Base-by-base conservation (phyloP, 2,113 vertebrate genomes). In the Todiramphus chloris region DNA sequence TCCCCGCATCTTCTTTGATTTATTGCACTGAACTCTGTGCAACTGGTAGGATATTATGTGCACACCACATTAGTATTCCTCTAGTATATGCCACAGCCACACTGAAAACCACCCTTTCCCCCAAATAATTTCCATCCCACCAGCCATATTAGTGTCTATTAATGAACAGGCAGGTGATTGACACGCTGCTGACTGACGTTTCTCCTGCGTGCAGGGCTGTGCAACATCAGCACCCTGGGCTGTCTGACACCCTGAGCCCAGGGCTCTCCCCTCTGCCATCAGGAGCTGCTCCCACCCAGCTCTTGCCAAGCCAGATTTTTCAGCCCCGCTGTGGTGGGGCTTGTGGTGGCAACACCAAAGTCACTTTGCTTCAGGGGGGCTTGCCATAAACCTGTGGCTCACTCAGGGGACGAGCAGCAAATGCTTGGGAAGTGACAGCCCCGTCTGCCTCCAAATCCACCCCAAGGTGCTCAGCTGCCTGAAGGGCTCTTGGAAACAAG, bases 401-500 rank as follows among this genome's bases (percentile, higher is more conserved):
- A 11, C 10, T 13, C 68, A 75, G 82, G 56, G 62, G 46, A 16
- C 33, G 48, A 44, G 43, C 37, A 67, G 50, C 33, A 30, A 76
- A 30, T 3, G 17, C 7, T 4, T 16, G 25, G 9, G n/a, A 73
- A 58, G 20, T n/a, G 1, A 44, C 21, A 78, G 28, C n/a, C 7
- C 35, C 0, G 0, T 7, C 31, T 69, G 66, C 5, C 39, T 67
- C 46, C 39, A 74, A 3, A 55, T 6, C 19, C 7, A 4, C 15
- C 16, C n/a, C 18, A 10, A 60, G 43, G 10, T 7, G 18, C 59
- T 60, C 24, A 35, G 69, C 60, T 31, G 51, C 48, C 50, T 8
- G 0, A 66, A 68, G 25, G 2, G 1, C 60, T 55, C 33, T 56
- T 68, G 50, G 41, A 85, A 78, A 46, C 0, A 0, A 9, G 5